phyloP scores from a whole-genome alignment of 1,140 invertebrate species.

The Aphidius ervi region DNA sequence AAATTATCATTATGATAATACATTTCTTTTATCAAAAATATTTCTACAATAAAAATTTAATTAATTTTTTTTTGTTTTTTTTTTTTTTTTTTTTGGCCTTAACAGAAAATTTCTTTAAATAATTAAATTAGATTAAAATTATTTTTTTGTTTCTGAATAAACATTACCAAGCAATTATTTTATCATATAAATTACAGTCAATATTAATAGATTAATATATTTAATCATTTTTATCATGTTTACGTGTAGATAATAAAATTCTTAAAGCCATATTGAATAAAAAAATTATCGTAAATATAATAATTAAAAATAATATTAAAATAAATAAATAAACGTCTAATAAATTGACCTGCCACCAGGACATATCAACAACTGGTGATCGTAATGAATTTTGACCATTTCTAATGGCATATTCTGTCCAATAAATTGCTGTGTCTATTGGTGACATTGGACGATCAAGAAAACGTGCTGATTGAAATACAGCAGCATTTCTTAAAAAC shows the following conservation, averaged over 20 bases:
- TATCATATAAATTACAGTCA: no score
- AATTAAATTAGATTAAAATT: no score
- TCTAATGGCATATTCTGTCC: conserved; percentile 55
- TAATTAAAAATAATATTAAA: background rate
- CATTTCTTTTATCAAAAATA: no score
- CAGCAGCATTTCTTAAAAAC: conserved; percentile 23
- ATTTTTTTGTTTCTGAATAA: background rate
- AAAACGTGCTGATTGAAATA: conserved; percentile 26
- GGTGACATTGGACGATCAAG: conserved; percentile 50
- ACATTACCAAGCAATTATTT: no score
- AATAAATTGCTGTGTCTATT: conserved; percentile 54
- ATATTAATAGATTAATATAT: background rate
- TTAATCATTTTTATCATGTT: background rate
- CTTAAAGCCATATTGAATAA: conserved; percentile 8
- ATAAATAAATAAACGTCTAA: conserved; percentile 38
- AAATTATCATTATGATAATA: no score
- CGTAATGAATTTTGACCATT: conserved; percentile 38
- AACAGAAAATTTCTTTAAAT: no score
- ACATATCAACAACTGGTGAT: conserved; percentile 31
- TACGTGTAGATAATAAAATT: background rate
- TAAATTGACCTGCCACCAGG: conserved; percentile 36
- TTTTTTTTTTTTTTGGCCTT: no score
- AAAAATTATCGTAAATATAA: conserved; percentile 13
- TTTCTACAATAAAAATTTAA: no score
- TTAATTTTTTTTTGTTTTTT: no score